Conservation (phyloP, 2,113 vertebrate genomes). For the Callithrix jacchus region DNA sequence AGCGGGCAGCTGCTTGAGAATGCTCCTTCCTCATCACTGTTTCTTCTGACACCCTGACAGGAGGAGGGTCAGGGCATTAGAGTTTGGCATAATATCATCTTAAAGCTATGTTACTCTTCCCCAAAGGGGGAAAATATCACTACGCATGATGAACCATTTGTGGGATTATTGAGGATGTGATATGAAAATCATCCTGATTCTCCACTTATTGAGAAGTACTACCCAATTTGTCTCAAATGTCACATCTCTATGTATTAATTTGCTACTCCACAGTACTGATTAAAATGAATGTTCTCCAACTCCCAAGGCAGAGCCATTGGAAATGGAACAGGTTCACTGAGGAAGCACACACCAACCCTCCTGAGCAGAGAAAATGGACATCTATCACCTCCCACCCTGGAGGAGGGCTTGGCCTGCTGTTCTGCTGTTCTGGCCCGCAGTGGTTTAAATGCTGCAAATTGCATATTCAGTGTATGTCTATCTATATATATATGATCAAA, state of each 20-base stretch:
- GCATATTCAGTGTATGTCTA: slow-evolving; percentile 19
- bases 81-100: slow-evolving; percentile 34
- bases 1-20: background rate
- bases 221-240: slow-evolving; percentile 79
- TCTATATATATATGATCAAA: slow-evolving; percentile 23
- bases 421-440: background rate
- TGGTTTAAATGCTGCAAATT: slow-evolving; percentile 17
- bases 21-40: fast-evolving
- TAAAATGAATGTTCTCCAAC: slow-evolving; percentile 68
- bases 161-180: slow-evolving; percentile 65
- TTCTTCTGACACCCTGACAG: background rate
- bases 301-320: slow-evolving; percentile 19
- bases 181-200: slow-evolving; percentile 71
- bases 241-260: slow-evolving; percentile 78
- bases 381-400: background rate
- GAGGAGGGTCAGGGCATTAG: background rate
- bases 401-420: background rate
- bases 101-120: slow-evolving; percentile 46
- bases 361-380: slow-evolving; percentile 26
- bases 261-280: slow-evolving; percentile 64
- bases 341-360: background rate
- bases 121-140: background rate
- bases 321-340: slow-evolving; percentile 12
- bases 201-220: slow-evolving; percentile 67
- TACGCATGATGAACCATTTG: slow-evolving; percentile 57